Conservation (phyloP, 1,140 invertebrate species). For the Anoplophora glabripennis region DNA sequence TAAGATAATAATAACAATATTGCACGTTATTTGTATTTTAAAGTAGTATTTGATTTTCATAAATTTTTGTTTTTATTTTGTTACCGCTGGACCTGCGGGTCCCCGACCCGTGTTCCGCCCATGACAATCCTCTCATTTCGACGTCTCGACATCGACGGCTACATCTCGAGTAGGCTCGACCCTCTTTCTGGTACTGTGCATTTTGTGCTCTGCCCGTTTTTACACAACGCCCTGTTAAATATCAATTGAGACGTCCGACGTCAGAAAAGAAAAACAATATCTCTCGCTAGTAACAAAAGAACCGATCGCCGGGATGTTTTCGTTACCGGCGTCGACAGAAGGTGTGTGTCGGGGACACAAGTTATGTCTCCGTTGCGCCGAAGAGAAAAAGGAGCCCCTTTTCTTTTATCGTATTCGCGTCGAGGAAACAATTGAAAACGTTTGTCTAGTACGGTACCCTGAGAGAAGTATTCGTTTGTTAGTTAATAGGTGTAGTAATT, state of each 20-base stretch:
- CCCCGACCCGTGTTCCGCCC: background rate
- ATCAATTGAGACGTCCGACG: constrained; percentile 7
- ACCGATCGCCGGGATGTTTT: constrained; percentile 3
- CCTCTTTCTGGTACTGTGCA: constrained; percentile 1
- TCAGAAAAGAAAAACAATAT: constrained; percentile 7
- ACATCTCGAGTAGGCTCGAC: constrained; percentile 4
- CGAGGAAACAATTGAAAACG: too few relatives aligned
- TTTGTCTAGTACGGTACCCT: too few relatives aligned
- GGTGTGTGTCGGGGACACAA: too few relatives aligned
- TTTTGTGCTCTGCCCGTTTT: background rate
- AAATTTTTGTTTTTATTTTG: background rate
- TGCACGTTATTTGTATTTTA: too few relatives aligned
- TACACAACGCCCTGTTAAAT: constrained; percentile 4
- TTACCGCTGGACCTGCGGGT: background rate
- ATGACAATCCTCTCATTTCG: background rate
- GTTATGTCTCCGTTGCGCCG: too few relatives aligned
- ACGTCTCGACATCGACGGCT: background rate
- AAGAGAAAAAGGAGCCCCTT: too few relatives aligned
- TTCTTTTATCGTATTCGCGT: too few relatives aligned
- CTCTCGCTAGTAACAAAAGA: background rate
- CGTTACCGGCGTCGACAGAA: background rate
- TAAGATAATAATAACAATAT: too few relatives aligned
- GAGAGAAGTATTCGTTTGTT: too few relatives aligned
- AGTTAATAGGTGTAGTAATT: too few relatives aligned
- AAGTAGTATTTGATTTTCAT: too few relatives aligned